These are phyloP conservation scores for Pelosia muscerda DNA, from an alignment of 2,888 invertebrate species.

Conservation along the genomic window DNA sequence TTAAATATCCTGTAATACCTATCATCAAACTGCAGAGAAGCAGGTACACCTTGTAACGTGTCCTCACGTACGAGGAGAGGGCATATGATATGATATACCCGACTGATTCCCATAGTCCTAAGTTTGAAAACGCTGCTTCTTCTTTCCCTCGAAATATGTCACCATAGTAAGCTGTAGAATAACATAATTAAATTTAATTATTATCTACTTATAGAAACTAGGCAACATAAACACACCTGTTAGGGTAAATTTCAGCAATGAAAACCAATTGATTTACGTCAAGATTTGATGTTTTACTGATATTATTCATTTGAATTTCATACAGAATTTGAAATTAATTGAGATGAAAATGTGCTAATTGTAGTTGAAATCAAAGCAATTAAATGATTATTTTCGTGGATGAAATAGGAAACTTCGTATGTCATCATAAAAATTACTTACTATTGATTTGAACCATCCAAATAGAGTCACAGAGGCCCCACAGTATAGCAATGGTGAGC, in stretches of 20 bases:
- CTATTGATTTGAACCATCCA: slow-evolving; percentile 90
- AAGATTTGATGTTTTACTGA: too few species aligned
- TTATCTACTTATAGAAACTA: too few species aligned
- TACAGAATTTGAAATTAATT: too few species aligned
- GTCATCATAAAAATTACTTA: slow-evolving; percentile 47
- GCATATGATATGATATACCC: slow-evolving; percentile 89
- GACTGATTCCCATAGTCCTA: slow-evolving; percentile 89
- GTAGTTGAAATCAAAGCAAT: too few species aligned
- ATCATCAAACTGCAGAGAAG: slow-evolving; percentile 77
- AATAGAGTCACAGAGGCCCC: slow-evolving; percentile 89
- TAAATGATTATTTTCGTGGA: too few species aligned
- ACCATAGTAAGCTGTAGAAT: slow-evolving; percentile 87
- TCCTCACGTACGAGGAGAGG: slow-evolving; percentile 84
- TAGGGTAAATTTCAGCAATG: too few species aligned
- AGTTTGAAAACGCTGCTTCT: slow-evolving; percentile 90
- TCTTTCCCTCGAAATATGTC: slow-evolving; percentile 88
- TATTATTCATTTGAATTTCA: too few species aligned
- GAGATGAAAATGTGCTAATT: too few species aligned
- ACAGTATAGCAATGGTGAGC: slow-evolving; percentile 86
- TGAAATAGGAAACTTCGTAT: too few species aligned
- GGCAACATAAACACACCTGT: too few species aligned
- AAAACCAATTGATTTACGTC: too few species aligned
- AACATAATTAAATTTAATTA: background rate
- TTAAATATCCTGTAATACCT: slow-evolving; percentile 85
- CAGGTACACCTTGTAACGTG: slow-evolving; percentile 84